Evolutionary conservation across 2,113 vertebrate species (phyloP), one percentile per base, ranked within the genome.

Genomic region (Petrocephalus microphthalmus): DNA sequence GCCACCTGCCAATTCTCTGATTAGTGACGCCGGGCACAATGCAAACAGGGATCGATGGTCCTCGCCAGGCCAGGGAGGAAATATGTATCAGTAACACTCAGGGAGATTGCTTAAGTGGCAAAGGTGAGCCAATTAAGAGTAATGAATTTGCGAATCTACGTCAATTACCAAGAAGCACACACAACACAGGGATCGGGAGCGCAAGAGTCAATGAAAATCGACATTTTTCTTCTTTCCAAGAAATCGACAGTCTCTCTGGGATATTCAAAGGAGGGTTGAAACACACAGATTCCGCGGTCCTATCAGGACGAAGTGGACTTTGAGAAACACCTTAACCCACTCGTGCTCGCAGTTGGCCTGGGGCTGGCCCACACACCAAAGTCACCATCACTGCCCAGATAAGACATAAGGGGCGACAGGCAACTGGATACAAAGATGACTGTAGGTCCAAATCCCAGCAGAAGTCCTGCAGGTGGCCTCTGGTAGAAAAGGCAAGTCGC

Each of bases 101-200:
- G 52, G 37, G 67, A 82, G 85, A 87, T 87, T 89, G 88, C 52
- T n/a, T 47, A 51, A 87, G 85, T 89, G 71, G 88, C 88, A 89
- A 89, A 89, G 88, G 88, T 89, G 88, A 89, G 22, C 71, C 88
- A 87, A 60, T 89, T 87, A 78, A 82, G 22, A 15, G 47, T 87
- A 89, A 87, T 89, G 52, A 89, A 89, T 89, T 87, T 78, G 19
- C 4, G n/a, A 82, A 85, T 60, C 85, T 82, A 33, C 20, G 64
- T 82, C 88, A 87, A 82, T 89, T 89, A 89, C 51, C 53, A 60
- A 37, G 85, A 86, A 78, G 2, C 52, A 89, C 37, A 22, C n/a
- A 49, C 15, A 33, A 78, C 51, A 42, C 15, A n/a, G 71, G 33
- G 52, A 87, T 60, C 57, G 53, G 42, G 52, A 57, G 53, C 78